Evolutionary conservation across 2,888 invertebrate species (phyloP).

Genomic region (Troides oblongomaculatus): DNA sequence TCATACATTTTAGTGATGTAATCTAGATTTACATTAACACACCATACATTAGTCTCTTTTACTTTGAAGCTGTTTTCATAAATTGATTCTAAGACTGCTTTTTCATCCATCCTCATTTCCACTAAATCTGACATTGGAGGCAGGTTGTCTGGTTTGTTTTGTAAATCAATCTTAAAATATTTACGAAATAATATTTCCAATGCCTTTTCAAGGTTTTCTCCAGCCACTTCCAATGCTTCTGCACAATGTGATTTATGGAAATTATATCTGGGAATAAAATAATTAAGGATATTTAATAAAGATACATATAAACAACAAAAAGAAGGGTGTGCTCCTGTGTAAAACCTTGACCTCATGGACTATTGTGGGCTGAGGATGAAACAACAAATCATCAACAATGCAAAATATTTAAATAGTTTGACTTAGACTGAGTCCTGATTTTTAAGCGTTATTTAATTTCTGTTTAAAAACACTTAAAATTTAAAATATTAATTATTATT

Average conservation of each 20-base stretch:
- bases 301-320: too few species aligned
- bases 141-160: constrained; percentile 60
- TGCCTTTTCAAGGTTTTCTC: constrained; percentile 85
- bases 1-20: constrained; percentile 81
- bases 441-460: too few species aligned
- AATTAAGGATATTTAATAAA: too few species aligned
- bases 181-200: constrained; percentile 85
- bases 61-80: constrained; percentile 85
- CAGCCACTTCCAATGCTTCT: constrained; percentile 85
- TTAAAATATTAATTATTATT: too few species aligned
- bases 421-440: too few species aligned
- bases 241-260: constrained; percentile 87
- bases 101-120: constrained; percentile 86
- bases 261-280: constrained; percentile 79
- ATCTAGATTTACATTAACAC: constrained; percentile 83
- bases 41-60: constrained; percentile 87
- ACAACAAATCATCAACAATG: not conserved
- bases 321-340: too few species aligned
- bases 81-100: constrained; percentile 87
- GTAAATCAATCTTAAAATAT: constrained; percentile 80
- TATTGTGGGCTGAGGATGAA: too few species aligned
- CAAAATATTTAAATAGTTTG: too few species aligned
- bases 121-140: constrained; percentile 76
- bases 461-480: too few species aligned
- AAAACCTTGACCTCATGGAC: too few species aligned